Conservation (phyloP, 2,113 vertebrate species). For the Anguilla rostrata region DNA sequence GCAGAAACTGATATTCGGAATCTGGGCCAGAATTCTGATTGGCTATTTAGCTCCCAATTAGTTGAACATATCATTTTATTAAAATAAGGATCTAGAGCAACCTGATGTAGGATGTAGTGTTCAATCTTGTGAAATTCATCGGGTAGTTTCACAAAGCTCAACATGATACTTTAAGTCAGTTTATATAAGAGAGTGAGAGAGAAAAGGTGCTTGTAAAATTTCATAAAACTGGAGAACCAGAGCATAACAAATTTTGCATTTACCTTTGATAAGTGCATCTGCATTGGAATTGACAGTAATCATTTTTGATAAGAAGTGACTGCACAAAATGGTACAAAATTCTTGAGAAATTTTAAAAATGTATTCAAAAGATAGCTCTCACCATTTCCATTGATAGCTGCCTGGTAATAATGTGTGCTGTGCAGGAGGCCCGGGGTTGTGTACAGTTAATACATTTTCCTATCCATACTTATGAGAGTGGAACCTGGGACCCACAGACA, state of each 20-base stretch:
- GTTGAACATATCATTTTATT: not conserved
- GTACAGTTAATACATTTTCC: not conserved
- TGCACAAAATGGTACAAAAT: slow-evolving; percentile 12
- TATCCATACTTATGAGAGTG: not conserved
- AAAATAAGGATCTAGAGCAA: not conserved
- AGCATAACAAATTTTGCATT: not conserved
- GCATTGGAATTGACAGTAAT: slow-evolving; percentile 7
- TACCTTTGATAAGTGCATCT: not conserved
- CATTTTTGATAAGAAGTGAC: not conserved
- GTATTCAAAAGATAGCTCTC: slow-evolving; percentile 22
- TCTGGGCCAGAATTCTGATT: slow-evolving; percentile 16
- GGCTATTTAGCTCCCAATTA: slow-evolving; percentile 7
- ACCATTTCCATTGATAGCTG: slow-evolving; percentile 9
- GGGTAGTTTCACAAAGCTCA: not conserved
- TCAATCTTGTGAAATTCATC: not conserved
- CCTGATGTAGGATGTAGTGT: not conserved
- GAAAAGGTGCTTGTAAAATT: not conserved
- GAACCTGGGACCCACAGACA: not conserved
- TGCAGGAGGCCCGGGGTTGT: not conserved
- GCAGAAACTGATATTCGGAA: not conserved
- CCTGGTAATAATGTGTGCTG: not conserved
- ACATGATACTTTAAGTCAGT: not conserved
- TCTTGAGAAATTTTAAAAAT: not conserved
- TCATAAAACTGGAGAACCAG: not conserved
- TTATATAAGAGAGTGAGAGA: not conserved